Percentiles rank a stretch among this genome's conserved stretches.
These are phyloP conservation scores for Clusia tigrina DNA, from an alignment of 2,888 invertebrate species.

Conservation along the genomic window DNA sequence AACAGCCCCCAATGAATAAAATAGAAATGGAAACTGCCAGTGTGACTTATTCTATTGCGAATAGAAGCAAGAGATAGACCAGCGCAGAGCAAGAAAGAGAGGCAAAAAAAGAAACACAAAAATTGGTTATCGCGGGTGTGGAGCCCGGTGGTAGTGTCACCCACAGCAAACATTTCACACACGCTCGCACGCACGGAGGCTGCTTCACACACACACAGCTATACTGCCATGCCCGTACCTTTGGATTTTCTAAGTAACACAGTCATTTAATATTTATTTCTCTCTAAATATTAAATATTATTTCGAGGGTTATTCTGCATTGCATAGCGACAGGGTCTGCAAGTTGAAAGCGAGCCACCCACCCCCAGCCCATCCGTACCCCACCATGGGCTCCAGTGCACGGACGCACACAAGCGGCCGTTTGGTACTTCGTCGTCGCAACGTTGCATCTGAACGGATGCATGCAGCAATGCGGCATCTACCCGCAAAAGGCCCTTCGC, in stretches of 20 bases:
- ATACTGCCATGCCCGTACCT: constrained; percentile 40
- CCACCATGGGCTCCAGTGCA: no score
- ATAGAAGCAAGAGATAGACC: no score
- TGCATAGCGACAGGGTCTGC: constrained; percentile 5
- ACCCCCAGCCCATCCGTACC: no score
- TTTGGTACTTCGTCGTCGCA: not conserved
- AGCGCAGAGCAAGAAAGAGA: not conserved
- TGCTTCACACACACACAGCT: constrained; percentile 16
- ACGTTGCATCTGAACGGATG: not conserved
- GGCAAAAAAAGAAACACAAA: constrained; percentile 18
- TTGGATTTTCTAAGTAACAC: constrained; percentile 64
- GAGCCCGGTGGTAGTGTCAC: constrained; percentile 4
- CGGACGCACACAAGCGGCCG: no score
- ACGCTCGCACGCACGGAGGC: constrained; percentile 6
- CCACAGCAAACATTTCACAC: constrained; percentile 16
- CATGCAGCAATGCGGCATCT: not conserved
- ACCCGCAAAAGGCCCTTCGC: no score
- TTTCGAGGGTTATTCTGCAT: constrained; percentile 55
- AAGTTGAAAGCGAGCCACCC: not conserved
- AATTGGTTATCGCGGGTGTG: constrained; percentile 22
- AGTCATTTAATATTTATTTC: constrained; percentile 65
- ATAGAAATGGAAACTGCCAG: constrained; percentile 9
- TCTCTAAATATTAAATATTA: constrained; percentile 66
- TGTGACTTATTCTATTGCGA: constrained; percentile 9
- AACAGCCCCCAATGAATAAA: constrained; percentile 14